These are phyloP conservation scores for Pelodytes ibericus DNA, from an alignment of 2,797 vertebrate genomes.

Conservation along the genomic window DNA sequence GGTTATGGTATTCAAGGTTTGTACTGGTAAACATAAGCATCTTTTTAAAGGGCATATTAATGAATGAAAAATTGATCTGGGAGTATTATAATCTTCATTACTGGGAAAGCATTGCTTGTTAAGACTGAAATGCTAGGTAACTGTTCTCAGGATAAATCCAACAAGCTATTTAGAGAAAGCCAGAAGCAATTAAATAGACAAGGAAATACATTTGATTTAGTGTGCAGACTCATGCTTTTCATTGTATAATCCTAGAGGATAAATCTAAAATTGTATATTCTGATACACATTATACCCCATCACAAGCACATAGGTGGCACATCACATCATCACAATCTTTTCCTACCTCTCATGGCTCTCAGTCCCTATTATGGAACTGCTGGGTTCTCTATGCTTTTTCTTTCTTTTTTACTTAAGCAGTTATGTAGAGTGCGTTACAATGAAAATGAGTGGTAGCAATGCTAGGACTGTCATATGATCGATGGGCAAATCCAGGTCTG, in stretches of 20 bases:
- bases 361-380: no score
- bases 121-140: background rate
- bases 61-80: slow-evolving; percentile 2
- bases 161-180: slow-evolving; percentile 6
- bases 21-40: background rate
- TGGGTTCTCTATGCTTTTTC: no score
- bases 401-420: no score
- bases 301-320: no score
- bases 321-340: no score
- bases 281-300: no score
- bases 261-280: background rate
- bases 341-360: no score
- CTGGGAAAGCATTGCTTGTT: background rate
- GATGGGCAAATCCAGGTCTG: no score
- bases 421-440: no score
- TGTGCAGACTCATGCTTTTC: background rate
- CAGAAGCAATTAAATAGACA: slow-evolving; percentile 5
- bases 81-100: slow-evolving; percentile 17
- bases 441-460: no score
- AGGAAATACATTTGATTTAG: background rate
- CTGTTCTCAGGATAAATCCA: slow-evolving; percentile 1
- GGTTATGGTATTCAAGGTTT: background rate
- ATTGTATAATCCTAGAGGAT: background rate
- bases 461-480: no score
- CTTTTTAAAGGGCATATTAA: slow-evolving; percentile 7